Evolutionary conservation across 2,797 vertebrate genomes (phyloP).

Genomic region (Notoglanidium macrostoma): DNA sequence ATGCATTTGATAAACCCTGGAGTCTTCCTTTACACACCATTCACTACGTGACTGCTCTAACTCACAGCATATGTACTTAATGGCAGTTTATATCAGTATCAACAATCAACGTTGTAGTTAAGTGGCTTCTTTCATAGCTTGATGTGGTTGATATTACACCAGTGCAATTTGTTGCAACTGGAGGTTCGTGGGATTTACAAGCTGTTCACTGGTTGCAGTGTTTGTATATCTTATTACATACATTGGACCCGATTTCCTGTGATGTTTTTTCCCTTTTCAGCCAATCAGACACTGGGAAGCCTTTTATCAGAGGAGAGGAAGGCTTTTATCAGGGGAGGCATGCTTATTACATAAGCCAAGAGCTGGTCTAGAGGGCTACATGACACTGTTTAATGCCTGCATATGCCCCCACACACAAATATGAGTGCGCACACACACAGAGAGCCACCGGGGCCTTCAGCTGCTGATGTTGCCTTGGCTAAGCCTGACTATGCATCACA

Average conservation of each 20-base stretch:
- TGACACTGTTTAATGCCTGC: slow-evolving; percentile 43
- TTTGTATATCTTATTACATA: slow-evolving; percentile 22
- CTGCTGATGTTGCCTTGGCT: slow-evolving; percentile 13
- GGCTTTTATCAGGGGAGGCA: slow-evolving; percentile 46
- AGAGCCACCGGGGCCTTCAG: slow-evolving; percentile 1
- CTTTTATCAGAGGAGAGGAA: slow-evolving; percentile 47
- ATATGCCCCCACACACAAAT: slow-evolving; percentile 37
- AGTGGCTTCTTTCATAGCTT: slow-evolving; percentile 24
- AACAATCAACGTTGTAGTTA: slow-evolving; percentile 15
- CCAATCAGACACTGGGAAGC: slow-evolving; percentile 32
- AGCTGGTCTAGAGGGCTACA: slow-evolving; percentile 46
- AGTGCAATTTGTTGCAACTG: slow-evolving; percentile 28
- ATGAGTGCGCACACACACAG: slow-evolving; percentile 17
- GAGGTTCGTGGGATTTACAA: not conserved
- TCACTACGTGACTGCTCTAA: not conserved
- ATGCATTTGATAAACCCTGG: not conserved
- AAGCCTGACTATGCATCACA: slow-evolving; percentile 9
- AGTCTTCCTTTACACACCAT: not conserved
- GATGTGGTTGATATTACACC: not conserved
- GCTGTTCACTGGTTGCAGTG: slow-evolving; percentile 16
- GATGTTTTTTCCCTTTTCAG: slow-evolving; percentile 31
- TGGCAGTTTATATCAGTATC: slow-evolving; percentile 8
- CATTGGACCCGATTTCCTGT: slow-evolving; percentile 20
- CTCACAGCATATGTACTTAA: not conserved
- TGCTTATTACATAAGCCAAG: slow-evolving; percentile 45